These are phyloP conservation scores for Sylvia atricapilla DNA, from an alignment of 2,113 vertebrate species.

Conservation along the genomic window DNA sequence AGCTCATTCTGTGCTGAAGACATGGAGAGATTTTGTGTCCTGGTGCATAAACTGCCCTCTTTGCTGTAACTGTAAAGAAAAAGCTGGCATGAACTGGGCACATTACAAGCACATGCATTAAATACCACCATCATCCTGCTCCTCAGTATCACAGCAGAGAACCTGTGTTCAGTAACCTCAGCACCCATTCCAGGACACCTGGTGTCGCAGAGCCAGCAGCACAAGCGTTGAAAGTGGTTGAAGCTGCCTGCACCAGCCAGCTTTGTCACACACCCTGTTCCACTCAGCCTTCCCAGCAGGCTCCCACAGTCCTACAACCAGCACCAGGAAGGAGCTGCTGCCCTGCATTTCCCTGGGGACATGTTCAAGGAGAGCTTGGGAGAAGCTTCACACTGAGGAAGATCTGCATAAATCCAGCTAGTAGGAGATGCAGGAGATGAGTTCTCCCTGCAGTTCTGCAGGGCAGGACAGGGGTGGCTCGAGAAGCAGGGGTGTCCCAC, in stretches of 20 bases:
- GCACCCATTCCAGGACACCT: neutral
- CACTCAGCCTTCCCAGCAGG: neutral
- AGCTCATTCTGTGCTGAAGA: neutral
- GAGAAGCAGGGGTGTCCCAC: neutral
- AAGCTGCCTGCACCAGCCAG: accelerated
- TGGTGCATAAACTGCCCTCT: no score
- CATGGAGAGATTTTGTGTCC: neutral
- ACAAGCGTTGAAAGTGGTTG: neutral
- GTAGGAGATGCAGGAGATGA: neutral
- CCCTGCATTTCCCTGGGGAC: neutral
- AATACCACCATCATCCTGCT: neutral
- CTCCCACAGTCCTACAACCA: neutral
- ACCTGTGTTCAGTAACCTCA: neutral
- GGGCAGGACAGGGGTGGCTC: neutral
- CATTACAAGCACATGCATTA: neutral
- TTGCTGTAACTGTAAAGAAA: neutral
- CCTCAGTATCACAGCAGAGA: neutral
- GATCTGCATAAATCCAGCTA: neutral
- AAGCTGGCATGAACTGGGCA: neutral
- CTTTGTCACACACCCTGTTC: neutral
- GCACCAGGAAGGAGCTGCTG: neutral
- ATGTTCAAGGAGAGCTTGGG: neutral
- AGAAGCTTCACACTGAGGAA: neutral
- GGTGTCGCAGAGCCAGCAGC: neutral
- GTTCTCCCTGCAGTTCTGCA: accelerated